Evolutionary conservation across 2,888 invertebrate species (phyloP), one percentile per base, ranked within the genome.

Genomic region (Coelogynopora nodosa): DNA sequence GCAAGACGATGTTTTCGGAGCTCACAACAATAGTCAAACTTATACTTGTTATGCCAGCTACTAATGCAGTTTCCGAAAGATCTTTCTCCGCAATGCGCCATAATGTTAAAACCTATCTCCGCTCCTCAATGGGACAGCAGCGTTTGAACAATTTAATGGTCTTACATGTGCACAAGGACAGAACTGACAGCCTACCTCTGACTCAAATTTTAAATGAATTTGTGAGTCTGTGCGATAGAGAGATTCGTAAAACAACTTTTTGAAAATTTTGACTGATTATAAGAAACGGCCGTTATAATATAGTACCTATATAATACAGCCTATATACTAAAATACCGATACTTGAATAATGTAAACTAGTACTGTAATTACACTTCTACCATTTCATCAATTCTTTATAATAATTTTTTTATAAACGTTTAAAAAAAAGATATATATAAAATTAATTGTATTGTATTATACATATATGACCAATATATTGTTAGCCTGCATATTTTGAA

Each of bases 1-100:
- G 5, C 74, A 74, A 23, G 74, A 13, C 74, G 27, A 74, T 74
- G 74, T 74, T 74, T 26, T 74, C 74, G 27, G 74, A 74, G 74
- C 74, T 74, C 74, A 74, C 74, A 74, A 74, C 74, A 74, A 74
- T 26, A n/a, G 27, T 74, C 27, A 74, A 74, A 23, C 23, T 74
- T 74, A 10, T 74, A 10, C 27, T 74, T 74, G 2, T 49, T 26
- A 13, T 74, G 74, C 74, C 74, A 74, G 74, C 74, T 74, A 74
- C 27, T 74, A 74, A 74, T 23, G 27, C 74, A 74, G 74, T 74
- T 74, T 74, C 74, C 5, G 27, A 74, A 13, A 74, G 23, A 23
- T 26, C 74, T 74, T 74, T 74, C 27, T 74, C 49, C 18, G 49
- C 49, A 49, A 49, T 49, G 49, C 49, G 18, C 49, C 49, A 18